These are phyloP conservation scores for Clarias batrachus DNA, from an alignment of 2,113 vertebrate genomes.

Conservation along the genomic window DNA sequence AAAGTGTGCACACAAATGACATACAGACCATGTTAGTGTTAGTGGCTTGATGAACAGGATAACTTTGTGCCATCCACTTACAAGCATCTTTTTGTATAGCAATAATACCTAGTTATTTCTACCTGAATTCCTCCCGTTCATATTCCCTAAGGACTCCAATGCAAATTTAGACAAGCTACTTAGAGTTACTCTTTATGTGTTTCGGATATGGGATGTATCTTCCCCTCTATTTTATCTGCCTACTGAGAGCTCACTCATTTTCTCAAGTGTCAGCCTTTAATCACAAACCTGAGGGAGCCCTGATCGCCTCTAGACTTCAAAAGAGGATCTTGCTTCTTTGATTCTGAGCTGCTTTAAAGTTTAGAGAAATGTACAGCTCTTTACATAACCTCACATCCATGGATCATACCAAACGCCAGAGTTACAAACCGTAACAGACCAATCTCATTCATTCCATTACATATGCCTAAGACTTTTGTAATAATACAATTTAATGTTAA, in stretches of 20 bases:
- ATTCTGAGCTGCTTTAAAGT: background rate
- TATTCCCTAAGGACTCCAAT: background rate
- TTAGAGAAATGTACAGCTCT: background rate
- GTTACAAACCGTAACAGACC: background rate
- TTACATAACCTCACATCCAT: background rate
- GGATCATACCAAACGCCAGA: background rate
- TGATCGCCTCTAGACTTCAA: background rate
- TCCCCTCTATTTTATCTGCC: too few species aligned
- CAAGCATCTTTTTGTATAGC: background rate
- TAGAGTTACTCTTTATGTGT: background rate
- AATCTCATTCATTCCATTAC: background rate
- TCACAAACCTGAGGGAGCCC: background rate
- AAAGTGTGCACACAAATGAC: background rate
- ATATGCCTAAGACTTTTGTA: background rate
- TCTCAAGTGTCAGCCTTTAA: background rate
- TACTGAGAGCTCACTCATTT: background rate
- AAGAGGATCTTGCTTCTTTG: slow-evolving; percentile 2
- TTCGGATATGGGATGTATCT: background rate
- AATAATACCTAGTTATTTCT: background rate
- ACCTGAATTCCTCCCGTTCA: background rate
- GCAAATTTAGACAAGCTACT: background rate
- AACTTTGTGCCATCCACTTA: background rate
- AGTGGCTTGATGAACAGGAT: background rate
- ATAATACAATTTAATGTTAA: background rate
- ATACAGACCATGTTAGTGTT: background rate